Base-by-base conservation (phyloP, 2,888 invertebrate genomes). In the Pantelozetes paolii region DNA sequence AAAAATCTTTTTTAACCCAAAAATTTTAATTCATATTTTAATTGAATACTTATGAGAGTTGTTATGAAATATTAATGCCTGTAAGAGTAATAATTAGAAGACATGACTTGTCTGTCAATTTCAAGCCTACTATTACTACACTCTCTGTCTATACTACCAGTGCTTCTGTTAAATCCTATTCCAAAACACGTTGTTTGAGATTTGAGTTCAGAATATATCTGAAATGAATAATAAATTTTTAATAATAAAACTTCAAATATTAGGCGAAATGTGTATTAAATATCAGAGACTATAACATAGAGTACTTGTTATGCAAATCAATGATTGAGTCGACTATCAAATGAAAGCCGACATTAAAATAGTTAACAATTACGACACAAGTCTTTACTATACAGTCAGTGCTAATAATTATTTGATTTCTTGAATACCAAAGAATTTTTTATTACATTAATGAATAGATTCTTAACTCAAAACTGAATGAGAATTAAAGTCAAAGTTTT, bases 261-360 rank as follows among this genome's bases (percentile, higher is more conserved):
- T 26, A 23, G 26, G 26, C 23, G 11, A 54, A 54, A 54, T 54
- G 8, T 54, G 23, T 54, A 54, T 26, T 26, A 18, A 36, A 45
- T 45, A 45, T 45, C 15, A 45, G 2, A 15, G 45, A 13, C 15
- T 15, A 6, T 45, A 45, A 9, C 2, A 45, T 45, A 18, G 6
- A 26, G 26, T 13, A 54, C 2, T 54, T 54, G 15, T 54, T 54
- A 54, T 54, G 54, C 54, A 54, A 54, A 54, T 54, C 54, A 54
- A 54, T 54, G 54, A 9, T 9, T 6, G 54, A 20, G 54, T 26
- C 26, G 26, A 54, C 54, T 11, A 54, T 54, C 54, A 54, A 54
- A 54, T 54, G 54, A 54, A 54, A 26, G 54, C 54, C 23, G 54
- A 54, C 26, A 54, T 18, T n/a, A 26, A 54, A 54, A 54, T 54